Evolutionary conservation across 2,888 invertebrate species (phyloP), one percentile per base, ranked within the genome.

Genomic region (Oscheius sp.): DNA sequence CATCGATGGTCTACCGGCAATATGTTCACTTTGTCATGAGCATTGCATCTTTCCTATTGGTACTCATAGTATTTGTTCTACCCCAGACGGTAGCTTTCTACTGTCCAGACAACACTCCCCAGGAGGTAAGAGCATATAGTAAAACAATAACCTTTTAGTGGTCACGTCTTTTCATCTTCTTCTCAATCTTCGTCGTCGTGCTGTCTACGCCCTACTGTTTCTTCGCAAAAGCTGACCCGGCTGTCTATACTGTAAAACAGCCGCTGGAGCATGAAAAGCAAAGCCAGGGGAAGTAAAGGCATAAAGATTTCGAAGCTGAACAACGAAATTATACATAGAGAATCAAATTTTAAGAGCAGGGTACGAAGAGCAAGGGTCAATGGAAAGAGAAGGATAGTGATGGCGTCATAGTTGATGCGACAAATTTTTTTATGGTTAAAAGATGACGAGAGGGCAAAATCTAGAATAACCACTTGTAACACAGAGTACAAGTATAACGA

Each of bases 1-100:
- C 83, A 42, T 81, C 81, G 57, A 63, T 85, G 79, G 83, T 84
- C 32, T 65, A 13, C 55, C 59, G 72, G 29, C 73, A 80, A 47
- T 75, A 76, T 55, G 55, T 80, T 1, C 66, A 77, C 10, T 65
- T 78, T 37, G 75, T 78, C 29, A 80, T 78, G 78, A 75, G 76
- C 32, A 75, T 80, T 29, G 70, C 76, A n/a, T 80, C 80, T 10
- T 75, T 80, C 60, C 70, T 76, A 9, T 68, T 76, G 3, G 78
- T 78, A 59, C 35, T 76, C 32, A 60, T 75, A 48, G 75, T 73
- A 2, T 74, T 80, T 37, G 32, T 75, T 9, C 66, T 80, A 55
- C 80, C 80, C 13, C 60, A 75, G 21, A 62, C 70, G 7, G 76
- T 80, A n/a, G 76, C 75, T 32, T 10, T 76, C 11, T 42, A 76